Conservation (phyloP, 2,797 vertebrate species). For the Cetoscarus ocellatus region DNA sequence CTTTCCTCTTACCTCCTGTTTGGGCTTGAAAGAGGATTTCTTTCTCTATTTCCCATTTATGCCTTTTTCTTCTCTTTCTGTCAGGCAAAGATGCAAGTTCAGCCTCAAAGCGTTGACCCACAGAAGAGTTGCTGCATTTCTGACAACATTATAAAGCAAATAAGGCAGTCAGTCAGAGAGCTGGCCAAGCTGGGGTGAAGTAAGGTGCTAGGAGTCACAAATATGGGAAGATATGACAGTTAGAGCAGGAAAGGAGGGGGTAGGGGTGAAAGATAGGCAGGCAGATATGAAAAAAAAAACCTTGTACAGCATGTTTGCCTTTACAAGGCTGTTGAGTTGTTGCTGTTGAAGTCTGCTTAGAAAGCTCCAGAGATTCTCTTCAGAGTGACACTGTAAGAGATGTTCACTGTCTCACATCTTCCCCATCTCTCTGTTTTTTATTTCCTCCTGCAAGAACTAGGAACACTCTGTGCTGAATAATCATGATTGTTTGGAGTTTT, state of each 20-base stretch:
- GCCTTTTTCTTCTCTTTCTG: slow-evolving; percentile 33
- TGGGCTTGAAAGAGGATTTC: slow-evolving; percentile 48
- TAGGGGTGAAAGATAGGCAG: slow-evolving; percentile 21
- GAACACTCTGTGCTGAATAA: slow-evolving; percentile 38
- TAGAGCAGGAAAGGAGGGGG: slow-evolving; percentile 11
- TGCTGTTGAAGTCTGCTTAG: slow-evolving; percentile 67
- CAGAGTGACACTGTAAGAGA: slow-evolving; percentile 52
- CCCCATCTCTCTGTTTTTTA: slow-evolving; percentile 10
- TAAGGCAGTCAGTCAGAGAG: slow-evolving; percentile 50
- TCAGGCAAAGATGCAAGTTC: slow-evolving; percentile 57
- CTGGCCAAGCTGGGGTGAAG: slow-evolving; percentile 32
- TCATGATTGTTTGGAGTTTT: slow-evolving; percentile 31
- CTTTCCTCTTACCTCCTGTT: slow-evolving; percentile 34
- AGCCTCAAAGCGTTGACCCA: slow-evolving; percentile 67
- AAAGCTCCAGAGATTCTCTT: slow-evolving; percentile 64
- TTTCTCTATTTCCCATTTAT: slow-evolving; percentile 34
- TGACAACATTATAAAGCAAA: slow-evolving; percentile 58
- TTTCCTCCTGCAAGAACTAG: slow-evolving; percentile 21
- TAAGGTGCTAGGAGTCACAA: slow-evolving; percentile 13
- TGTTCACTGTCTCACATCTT: slow-evolving; percentile 44
- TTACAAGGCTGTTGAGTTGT: slow-evolving; percentile 49
- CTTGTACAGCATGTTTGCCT: slow-evolving; percentile 53
- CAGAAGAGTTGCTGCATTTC: slow-evolving; percentile 41
- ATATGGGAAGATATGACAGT: slow-evolving; percentile 35
- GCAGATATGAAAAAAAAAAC: slow-evolving; percentile 46